A percentile compares a stretch with the other conserved stretches of the same genome.
phyloP scores from a whole-genome alignment of 2,113 vertebrate species.

The Scytalopus superciliaris region DNA sequence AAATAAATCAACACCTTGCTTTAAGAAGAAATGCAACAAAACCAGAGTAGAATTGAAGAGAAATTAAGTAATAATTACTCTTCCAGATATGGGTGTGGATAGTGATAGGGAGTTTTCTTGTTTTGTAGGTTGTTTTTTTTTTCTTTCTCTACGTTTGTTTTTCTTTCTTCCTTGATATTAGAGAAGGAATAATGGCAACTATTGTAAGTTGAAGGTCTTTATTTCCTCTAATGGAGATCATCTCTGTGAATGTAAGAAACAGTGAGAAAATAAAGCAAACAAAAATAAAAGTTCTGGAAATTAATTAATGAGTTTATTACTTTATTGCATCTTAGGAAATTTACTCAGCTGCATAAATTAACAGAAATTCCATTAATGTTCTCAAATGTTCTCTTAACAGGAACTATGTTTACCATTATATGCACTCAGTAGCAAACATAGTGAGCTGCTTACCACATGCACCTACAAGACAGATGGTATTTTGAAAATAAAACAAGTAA shows the following conservation, averaged over 20 bases:
- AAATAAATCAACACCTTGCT: background rate
- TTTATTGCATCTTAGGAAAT: background rate
- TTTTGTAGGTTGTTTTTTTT: background rate
- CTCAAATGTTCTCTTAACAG: background rate
- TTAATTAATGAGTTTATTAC: background rate
- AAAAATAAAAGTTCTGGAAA: background rate
- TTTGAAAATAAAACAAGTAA: background rate
- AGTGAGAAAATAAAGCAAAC: background rate
- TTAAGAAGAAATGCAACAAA: background rate
- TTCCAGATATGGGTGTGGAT: background rate
- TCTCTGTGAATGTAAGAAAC: background rate
- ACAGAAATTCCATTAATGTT: background rate
- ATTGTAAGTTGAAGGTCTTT: background rate
- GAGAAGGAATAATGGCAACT: background rate
- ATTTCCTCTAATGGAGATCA: background rate
- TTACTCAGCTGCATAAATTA: background rate
- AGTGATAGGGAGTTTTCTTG: accelerated
- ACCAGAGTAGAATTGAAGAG: background rate
- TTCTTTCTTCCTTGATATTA: background rate
- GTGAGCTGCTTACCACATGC: background rate
- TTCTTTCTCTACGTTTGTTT: background rate
- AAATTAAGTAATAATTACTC: background rate
- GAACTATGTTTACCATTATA: background rate
- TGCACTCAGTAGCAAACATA: background rate
- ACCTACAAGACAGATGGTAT: background rate